Percentiles rank a stretch among this genome's conserved stretches.
Conservation (phyloP, 2,113 vertebrate genomes). For the Brevimyrus niger region DNA sequence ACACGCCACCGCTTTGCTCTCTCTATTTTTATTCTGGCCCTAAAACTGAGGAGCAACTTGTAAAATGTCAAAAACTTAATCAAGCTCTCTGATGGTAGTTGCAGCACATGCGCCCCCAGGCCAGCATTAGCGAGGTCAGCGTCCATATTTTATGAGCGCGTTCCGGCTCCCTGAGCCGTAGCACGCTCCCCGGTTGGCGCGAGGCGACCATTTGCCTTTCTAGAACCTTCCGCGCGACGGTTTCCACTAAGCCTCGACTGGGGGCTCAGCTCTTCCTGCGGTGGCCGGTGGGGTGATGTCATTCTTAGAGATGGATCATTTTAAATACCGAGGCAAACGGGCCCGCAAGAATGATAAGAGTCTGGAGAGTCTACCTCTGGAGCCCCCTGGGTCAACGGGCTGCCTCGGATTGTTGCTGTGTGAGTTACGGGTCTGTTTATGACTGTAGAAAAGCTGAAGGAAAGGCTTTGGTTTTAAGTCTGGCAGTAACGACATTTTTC, state of each 20-base stretch:
- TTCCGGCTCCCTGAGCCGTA: not conserved
- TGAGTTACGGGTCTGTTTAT: not conserved
- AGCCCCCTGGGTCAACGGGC: not conserved
- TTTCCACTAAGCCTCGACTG: not conserved
- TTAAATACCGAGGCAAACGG: not conserved
- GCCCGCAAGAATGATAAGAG: not conserved
- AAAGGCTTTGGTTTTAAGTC: not conserved
- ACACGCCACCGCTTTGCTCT: not conserved
- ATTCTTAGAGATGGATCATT: not conserved
- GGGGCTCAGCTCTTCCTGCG: not conserved
- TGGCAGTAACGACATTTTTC: not conserved
- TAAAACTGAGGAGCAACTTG: not conserved
- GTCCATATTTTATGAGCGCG: not conserved
- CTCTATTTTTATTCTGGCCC: not conserved
- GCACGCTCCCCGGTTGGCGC: not conserved
- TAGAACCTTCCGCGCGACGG: not conserved
- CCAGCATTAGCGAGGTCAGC: not conserved
- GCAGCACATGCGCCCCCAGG: not conserved
- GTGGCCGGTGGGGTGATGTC: not conserved
- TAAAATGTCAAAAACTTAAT: slow-evolving; percentile 4
- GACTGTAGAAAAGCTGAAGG: not conserved
- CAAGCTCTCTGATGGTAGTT: not conserved
- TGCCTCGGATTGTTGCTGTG: not conserved
- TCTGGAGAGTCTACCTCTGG: no score
- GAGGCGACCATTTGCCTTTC: not conserved